A percentile compares a stretch with the other conserved stretches of the same genome.
Evolutionary conservation across 2,888 invertebrate species (phyloP).

Genomic region (Lasioglossum leucozonium): DNA sequence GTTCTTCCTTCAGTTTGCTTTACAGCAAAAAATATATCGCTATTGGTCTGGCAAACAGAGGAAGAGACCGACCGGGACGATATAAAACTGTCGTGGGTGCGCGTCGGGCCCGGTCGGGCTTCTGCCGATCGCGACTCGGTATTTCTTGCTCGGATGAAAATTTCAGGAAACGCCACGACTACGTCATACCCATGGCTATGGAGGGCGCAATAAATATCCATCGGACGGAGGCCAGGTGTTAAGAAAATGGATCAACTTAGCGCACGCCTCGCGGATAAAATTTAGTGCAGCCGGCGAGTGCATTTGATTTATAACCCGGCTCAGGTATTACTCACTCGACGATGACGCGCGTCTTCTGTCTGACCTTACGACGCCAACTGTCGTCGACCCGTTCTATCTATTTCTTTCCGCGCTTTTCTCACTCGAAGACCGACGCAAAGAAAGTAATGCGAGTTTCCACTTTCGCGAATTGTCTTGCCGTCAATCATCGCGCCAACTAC

Average conservation of each 20-base stretch:
- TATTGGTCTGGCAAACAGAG: constrained; percentile 50
- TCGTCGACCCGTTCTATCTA: constrained; percentile 9
- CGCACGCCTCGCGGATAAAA: constrained; percentile 56
- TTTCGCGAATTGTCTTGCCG: neutral
- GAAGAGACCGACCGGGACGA: constrained; percentile 33
- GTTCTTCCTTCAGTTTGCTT: constrained; percentile 31
- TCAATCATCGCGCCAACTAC: neutral
- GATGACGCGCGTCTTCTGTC: constrained; percentile 56
- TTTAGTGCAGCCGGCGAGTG: constrained; percentile 57
- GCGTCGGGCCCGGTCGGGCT: neutral
- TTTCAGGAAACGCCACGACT: constrained; percentile 35
- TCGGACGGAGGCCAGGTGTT: constrained; percentile 66
- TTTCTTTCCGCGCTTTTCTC: neutral
- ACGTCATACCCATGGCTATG: constrained; percentile 49
- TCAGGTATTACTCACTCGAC: constrained; percentile 58
- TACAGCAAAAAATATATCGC: constrained; percentile 63
- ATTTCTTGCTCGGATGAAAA: constrained; percentile 58
- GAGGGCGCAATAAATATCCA: constrained; percentile 69
- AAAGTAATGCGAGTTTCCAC: neutral
- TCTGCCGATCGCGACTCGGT: too few relatives aligned
- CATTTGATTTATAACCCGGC: constrained; percentile 62
- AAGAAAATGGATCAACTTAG: constrained; percentile 68
- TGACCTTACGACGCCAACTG: constrained; percentile 44
- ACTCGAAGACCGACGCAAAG: neutral
- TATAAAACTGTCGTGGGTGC: constrained; percentile 17